phyloP scores from a whole-genome alignment of 2,888 invertebrate species.

The Diarsia rubi region DNA sequence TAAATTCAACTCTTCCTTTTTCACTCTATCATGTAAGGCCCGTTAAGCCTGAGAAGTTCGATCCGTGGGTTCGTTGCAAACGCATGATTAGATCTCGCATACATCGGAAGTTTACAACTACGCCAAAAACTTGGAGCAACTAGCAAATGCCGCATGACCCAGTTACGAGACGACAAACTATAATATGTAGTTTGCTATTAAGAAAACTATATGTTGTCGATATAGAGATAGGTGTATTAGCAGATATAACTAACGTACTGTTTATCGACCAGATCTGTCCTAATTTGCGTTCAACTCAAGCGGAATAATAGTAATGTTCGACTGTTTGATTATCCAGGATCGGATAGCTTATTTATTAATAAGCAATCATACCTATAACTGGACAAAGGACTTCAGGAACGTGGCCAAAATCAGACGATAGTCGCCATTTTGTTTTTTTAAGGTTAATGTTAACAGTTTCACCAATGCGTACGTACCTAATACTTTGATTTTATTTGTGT shows the following conservation, averaged over 20 bases:
- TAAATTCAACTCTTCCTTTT: conserved; percentile 14
- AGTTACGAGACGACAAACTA: conserved; percentile 42
- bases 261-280: conserved; percentile 39
- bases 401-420: background rate
- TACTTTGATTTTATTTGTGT: too few species aligned
- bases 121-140: conserved; percentile 52
- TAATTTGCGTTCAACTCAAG: conserved; percentile 33
- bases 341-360: background rate
- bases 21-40: conserved; percentile 36
- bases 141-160: conserved; percentile 51
- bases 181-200: conserved; percentile 46
- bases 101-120: conserved; percentile 53
- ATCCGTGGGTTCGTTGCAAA: conserved; percentile 28
- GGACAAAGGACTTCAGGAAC: background rate
- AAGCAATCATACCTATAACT: background rate
- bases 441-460: too few species aligned
- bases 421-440: background rate
- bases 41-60: conserved; percentile 47
- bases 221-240: background rate
- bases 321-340: background rate
- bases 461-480: too few species aligned
- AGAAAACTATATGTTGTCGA: conserved; percentile 41
- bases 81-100: conserved; percentile 57
- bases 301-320: conserved; percentile 5
- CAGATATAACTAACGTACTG: background rate